phyloP scores from a whole-genome alignment of 2,113 vertebrate genomes.

The Cyanistes caeruleus region DNA sequence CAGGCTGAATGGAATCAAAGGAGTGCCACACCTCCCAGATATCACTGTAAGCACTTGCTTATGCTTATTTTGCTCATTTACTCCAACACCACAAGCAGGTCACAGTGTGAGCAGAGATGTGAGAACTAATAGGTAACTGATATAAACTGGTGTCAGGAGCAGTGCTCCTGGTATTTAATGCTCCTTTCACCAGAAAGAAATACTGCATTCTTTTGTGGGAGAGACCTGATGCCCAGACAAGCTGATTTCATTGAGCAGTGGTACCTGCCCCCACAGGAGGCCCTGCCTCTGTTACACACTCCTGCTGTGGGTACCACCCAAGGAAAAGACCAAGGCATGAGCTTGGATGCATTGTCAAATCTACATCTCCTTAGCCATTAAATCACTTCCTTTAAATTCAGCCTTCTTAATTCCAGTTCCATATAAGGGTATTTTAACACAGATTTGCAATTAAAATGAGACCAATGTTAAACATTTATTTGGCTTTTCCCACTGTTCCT shows the following conservation, averaged over 20 bases:
- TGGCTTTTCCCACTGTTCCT: constrained; percentile 62
- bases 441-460: constrained; percentile 64
- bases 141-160: neutral
- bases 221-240: neutral
- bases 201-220: rapidly evolving
- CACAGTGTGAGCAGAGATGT: neutral
- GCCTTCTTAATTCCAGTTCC: constrained; percentile 1
- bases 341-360: neutral
- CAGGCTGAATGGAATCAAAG: neutral
- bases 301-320: neutral
- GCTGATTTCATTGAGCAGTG: neutral
- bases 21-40: neutral
- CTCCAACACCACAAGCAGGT: neutral
- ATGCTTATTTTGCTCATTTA: neutral
- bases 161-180: neutral
- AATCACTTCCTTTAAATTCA: constrained; percentile 10
- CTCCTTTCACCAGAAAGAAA: neutral
- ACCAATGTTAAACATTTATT: constrained; percentile 59
- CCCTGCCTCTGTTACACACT: neutral
- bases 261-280: neutral
- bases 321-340: neutral
- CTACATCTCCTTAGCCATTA: neutral
- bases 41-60: neutral
- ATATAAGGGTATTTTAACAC: constrained; percentile 28
- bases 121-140: neutral